These are phyloP conservation scores for Trissoscelio sp. DNA, from an alignment of 2,888 invertebrate genomes.

Conservation along the genomic window DNA sequence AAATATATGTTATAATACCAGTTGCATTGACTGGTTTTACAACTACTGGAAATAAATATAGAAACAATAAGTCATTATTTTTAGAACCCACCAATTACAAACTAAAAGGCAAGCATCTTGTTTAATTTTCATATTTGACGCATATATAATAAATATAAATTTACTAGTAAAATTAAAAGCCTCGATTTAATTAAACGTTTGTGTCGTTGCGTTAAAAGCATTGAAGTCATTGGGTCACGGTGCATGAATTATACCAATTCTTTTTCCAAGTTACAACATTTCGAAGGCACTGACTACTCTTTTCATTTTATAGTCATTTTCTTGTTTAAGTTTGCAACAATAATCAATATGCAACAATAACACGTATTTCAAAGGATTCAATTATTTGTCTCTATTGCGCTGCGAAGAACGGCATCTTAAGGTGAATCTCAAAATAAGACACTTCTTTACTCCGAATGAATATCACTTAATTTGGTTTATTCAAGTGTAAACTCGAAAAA, in stretches of 20 bases:
- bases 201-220: too few relatives aligned
- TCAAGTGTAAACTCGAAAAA: constrained; percentile 16
- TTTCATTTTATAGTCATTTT: constrained; percentile 73
- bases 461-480: constrained; percentile 1
- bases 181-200: background rate
- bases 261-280: constrained; percentile 28
- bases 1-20: too few relatives aligned
- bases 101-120: too few relatives aligned
- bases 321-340: constrained; percentile 64
- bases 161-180: background rate
- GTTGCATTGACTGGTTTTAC: too few relatives aligned
- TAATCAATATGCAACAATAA: constrained; percentile 69
- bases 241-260: constrained; percentile 20
- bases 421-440: constrained; percentile 46
- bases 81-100: too few relatives aligned
- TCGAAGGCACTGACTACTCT: constrained; percentile 72
- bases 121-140: too few relatives aligned
- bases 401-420: constrained; percentile 37
- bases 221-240: constrained; percentile 12
- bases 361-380: constrained; percentile 68
- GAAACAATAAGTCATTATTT: too few relatives aligned
- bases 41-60: too few relatives aligned
- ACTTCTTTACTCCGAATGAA: background rate
- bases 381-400: constrained; percentile 66
- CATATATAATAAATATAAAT: too few relatives aligned